A percentile compares a stretch with the other conserved stretches of the same genome.
These are phyloP conservation scores for Cassiopea andromeda DNA, from an alignment of 30 jellyfish, hydroid and myxozoan genomes.

Conservation along the genomic window DNA sequence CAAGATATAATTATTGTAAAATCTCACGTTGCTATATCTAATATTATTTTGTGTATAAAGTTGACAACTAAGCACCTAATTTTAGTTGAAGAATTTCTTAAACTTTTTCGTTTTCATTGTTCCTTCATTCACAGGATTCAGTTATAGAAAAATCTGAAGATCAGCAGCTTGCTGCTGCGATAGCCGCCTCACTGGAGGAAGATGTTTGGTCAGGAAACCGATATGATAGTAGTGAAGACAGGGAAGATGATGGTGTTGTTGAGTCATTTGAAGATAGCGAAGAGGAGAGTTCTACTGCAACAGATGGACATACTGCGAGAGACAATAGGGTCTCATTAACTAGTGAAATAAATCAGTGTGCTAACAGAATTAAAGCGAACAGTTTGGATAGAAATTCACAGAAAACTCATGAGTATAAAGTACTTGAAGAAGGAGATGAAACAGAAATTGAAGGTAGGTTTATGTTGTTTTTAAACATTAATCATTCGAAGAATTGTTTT, in stretches of 20 bases:
- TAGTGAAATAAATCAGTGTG: slow-evolving; percentile 58
- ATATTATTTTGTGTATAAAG: too few relatives aligned
- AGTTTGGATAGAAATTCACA: slow-evolving; percentile 26
- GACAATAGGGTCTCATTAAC: slow-evolving; percentile 18
- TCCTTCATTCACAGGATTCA: slow-evolving; percentile 32
- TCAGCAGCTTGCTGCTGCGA: slow-evolving; percentile 86
- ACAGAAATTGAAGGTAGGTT: slow-evolving; percentile 46
- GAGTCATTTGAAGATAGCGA: slow-evolving; percentile 71
- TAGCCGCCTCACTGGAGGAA: slow-evolving; percentile 81
- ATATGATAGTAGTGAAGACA: slow-evolving; percentile 29
- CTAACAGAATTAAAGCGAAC: slow-evolving; percentile 39
- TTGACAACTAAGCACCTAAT: too few relatives aligned
- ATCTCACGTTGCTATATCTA: too few relatives aligned
- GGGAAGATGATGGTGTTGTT: slow-evolving; percentile 49
- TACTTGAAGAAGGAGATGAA: slow-evolving; percentile 71
- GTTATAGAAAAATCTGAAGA: slow-evolving; percentile 85
- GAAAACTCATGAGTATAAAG: background rate
- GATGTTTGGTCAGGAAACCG: slow-evolving; percentile 11
- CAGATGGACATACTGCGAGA: background rate
- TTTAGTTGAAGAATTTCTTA: too few relatives aligned
- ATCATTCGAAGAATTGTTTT: too few relatives aligned
- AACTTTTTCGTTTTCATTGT: background rate
- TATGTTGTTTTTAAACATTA: background rate
- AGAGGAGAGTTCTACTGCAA: slow-evolving; percentile 43
- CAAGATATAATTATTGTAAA: too few relatives aligned